phyloP scores from a whole-genome alignment of 1,140 invertebrate species.

The Zaprionus kolodkinae region DNA sequence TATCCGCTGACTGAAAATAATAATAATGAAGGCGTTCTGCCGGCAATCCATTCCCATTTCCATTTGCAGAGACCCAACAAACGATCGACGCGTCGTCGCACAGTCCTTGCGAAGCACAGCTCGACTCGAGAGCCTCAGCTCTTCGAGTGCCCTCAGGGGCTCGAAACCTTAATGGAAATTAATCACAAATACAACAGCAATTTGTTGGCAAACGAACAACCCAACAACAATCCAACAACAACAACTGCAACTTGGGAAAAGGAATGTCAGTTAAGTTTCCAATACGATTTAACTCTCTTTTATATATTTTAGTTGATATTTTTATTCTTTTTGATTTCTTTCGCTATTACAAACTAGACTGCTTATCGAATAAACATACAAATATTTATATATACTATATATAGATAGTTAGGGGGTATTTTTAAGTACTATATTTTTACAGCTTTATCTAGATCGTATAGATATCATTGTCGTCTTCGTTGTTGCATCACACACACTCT shows the following conservation, averaged over 20 bases:
- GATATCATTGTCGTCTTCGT: conserved; percentile 37
- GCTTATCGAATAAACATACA: too few relatives aligned
- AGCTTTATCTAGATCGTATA: conserved; percentile 59
- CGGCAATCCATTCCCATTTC: conserved; percentile 65
- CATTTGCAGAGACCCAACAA: conserved; percentile 10
- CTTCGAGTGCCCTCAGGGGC: background rate
- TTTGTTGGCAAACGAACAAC: conserved; percentile 29
- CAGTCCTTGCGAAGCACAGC: conserved; percentile 34
- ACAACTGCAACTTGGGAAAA: background rate
- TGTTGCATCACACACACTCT: conserved; percentile 69
- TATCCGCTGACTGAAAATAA: conserved; percentile 28
- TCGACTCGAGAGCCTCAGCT: background rate
- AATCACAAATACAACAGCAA: conserved; percentile 61
- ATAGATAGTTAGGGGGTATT: conserved; percentile 1
- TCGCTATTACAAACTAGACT: conserved; percentile 72
- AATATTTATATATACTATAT: background rate
- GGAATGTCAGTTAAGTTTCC: background rate
- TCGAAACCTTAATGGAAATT: conserved; percentile 42
- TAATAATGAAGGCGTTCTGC: conserved; percentile 66
- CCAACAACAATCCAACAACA: background rate
- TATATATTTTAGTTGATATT: conserved; percentile 39
- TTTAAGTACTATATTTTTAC: conserved; percentile 59
- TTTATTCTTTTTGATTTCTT: conserved; percentile 63
- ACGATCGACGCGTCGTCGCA: conserved; percentile 8
- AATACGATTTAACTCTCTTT: conserved; percentile 18